A percentile compares a stretch with the other conserved stretches of the same genome.
phyloP scores from a whole-genome alignment of 1,140 invertebrate genomes.

The Drosophila suzukii region DNA sequence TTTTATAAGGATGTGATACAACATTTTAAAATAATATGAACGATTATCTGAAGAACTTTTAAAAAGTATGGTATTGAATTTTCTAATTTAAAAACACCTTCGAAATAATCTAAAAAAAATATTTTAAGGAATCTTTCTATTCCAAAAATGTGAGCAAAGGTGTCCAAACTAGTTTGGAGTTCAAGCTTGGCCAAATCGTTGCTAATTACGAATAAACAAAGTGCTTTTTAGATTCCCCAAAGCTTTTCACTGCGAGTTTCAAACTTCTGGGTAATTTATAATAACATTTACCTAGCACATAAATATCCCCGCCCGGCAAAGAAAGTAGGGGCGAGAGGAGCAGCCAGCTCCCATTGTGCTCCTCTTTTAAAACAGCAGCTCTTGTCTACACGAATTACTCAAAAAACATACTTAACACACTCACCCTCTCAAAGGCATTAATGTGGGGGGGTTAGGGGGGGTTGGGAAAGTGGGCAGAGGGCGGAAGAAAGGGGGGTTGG shows the following conservation, averaged over 20 bases:
- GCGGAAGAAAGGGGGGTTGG: conserved; percentile 2
- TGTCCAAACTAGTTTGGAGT: not conserved
- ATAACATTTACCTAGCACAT: conserved; percentile 32
- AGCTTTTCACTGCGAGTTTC: conserved; percentile 7
- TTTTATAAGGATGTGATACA: too few species aligned
- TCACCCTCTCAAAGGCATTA: conserved; percentile 14
- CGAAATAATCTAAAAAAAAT: too few species aligned
- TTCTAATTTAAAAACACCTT: too few species aligned
- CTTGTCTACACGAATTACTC: conserved; percentile 61
- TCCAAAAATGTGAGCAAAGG: not conserved
- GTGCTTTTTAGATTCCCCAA: not conserved
- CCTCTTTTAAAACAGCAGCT: conserved; percentile 34
- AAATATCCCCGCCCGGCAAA: conserved; percentile 14
- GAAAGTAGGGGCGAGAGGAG: conserved; percentile 7
- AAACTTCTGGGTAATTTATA: conserved; percentile 42
- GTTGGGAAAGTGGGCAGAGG: conserved; percentile 4
- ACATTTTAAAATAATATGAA: too few species aligned
- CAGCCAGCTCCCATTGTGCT: conserved; percentile 32
- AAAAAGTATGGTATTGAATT: too few species aligned
- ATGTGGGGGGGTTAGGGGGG: not conserved
- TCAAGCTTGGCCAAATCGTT: not conserved
- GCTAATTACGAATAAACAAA: conserved; percentile 12
- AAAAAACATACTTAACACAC: conserved; percentile 69
- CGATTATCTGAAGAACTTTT: too few species aligned
- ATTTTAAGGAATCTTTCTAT: not conserved